These are phyloP conservation scores for Ennomos fuscantarius DNA, from an alignment of 2,888 invertebrate genomes.

Conservation along the genomic window DNA sequence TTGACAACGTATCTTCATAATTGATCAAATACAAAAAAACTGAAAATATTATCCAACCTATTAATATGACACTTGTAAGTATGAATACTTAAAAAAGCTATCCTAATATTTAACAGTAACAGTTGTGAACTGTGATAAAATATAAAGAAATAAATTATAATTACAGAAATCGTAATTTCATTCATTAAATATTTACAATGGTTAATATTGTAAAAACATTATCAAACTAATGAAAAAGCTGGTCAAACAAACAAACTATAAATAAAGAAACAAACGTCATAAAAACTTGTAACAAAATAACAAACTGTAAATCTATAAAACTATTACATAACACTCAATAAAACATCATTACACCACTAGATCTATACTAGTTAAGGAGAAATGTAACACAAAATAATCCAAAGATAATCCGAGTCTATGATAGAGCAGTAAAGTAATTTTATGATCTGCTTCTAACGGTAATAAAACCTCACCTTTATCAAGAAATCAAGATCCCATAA, in stretches of 20 bases:
- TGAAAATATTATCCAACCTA: no score
- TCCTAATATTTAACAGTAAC: no score
- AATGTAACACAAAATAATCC: slow-evolving; percentile 31
- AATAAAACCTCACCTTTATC: slow-evolving; percentile 30
- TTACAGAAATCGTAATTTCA: no score
- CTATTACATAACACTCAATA: slow-evolving; percentile 39
- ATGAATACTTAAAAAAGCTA: no score
- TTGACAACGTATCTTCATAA: no score
- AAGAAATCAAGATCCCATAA: slow-evolving; percentile 26
- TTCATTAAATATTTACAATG: no score
- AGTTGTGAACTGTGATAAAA: no score
- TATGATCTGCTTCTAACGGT: slow-evolving; percentile 30
- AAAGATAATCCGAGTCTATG: slow-evolving; percentile 38
- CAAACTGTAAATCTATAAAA: slow-evolving; percentile 33
- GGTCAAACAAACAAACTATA: not conserved
- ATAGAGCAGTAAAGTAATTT: slow-evolving; percentile 40
- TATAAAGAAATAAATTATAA: no score
- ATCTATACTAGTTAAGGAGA: slow-evolving; percentile 25
- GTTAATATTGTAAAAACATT: no score
- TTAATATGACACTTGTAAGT: no score
- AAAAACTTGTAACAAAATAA: slow-evolving; percentile 32
- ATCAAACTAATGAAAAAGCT: not conserved
- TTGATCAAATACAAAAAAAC: no score
- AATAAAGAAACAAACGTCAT: slow-evolving; percentile 16
- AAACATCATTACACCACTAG: slow-evolving; percentile 29